Conservation (phyloP, 1,140 invertebrate species). For the Cyclargus thomasi region DNA sequence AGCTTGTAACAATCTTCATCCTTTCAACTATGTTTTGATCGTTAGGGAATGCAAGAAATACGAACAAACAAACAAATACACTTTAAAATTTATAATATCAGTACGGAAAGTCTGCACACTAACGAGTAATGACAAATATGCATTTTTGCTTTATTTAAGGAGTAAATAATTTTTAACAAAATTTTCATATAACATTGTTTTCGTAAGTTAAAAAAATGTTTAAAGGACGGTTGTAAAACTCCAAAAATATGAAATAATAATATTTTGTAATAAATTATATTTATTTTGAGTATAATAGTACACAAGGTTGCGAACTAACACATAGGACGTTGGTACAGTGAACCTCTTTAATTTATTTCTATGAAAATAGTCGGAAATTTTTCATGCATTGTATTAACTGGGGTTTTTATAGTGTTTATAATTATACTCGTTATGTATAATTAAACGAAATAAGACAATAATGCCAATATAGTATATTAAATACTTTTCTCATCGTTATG, state of each 20-base stretch:
- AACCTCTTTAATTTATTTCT: neutral
- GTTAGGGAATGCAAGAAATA: too few species aligned
- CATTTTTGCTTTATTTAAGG: neutral
- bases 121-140: too few species aligned
- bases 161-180: too few species aligned
- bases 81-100: too few species aligned
- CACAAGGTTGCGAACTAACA: neutral
- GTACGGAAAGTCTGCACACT: too few species aligned
- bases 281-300: neutral
- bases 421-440: neutral
- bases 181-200: too few species aligned
- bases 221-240: neutral
- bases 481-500: too few species aligned
- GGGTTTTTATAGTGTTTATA: neutral
- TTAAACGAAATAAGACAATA: neutral
- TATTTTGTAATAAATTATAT: neutral
- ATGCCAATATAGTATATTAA: neutral
- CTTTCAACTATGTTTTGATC: too few species aligned
- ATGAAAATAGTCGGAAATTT: conserved; percentile 10
- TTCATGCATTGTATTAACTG: neutral
- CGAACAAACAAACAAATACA: too few species aligned
- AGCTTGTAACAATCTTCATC: too few species aligned
- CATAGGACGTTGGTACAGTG: neutral
- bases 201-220: too few species aligned
- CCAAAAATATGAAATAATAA: neutral